Percentiles rank a stretch among this genome's conserved stretches.
Evolutionary conservation across 2,797 vertebrate species (phyloP).

Genomic region (Megaceryle alcyon): DNA sequence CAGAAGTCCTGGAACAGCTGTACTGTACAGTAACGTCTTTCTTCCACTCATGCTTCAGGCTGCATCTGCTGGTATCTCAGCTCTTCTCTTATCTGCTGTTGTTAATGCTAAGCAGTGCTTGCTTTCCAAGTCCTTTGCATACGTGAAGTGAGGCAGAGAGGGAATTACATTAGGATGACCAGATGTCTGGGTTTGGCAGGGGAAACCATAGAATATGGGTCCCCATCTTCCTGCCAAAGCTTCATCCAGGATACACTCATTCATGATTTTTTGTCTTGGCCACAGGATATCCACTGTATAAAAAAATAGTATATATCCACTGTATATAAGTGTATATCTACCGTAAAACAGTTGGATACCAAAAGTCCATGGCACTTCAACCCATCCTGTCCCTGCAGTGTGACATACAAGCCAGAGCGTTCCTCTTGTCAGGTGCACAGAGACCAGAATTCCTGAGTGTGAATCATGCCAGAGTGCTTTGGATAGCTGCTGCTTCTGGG

Average conservation of each 20-base stretch:
- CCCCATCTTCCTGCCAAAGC: background rate
- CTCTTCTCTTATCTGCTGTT: background rate
- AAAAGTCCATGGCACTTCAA: background rate
- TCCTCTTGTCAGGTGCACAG: background rate
- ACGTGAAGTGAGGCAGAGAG: background rate
- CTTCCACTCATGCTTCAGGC: background rate
- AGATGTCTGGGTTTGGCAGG: background rate
- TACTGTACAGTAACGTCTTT: background rate
- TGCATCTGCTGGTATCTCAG: background rate
- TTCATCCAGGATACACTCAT: background rate
- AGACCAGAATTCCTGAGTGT: background rate
- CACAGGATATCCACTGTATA: background rate
- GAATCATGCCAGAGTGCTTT: background rate
- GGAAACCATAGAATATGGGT: background rate
- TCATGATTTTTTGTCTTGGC: background rate
- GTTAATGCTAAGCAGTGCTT: background rate
- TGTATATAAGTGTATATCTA: background rate
- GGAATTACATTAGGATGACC: background rate
- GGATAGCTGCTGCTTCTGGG: constrained; percentile 1
- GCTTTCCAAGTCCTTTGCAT: background rate
- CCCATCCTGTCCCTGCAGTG: background rate
- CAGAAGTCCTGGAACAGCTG: background rate
- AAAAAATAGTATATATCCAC: background rate
- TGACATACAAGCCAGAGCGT: background rate
- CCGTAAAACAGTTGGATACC: background rate